Evolutionary conservation across 1,140 invertebrate species (phyloP), one percentile per base, ranked within the genome.

Genomic region (Gryon sp.): DNA sequence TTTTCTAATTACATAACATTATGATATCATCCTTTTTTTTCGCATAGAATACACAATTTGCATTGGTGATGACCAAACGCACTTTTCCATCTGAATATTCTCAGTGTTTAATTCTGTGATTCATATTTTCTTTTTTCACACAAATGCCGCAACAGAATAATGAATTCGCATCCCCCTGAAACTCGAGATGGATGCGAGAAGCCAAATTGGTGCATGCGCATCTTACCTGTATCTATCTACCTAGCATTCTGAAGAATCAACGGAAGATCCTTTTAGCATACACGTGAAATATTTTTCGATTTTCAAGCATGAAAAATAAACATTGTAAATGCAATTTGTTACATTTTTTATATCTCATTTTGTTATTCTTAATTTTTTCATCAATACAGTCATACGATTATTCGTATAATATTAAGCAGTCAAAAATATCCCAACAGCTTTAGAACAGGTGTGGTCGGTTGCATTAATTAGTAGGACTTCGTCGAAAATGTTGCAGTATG

Each of bases 81-180:
- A 24, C 5, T 57, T 43, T 28, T 22, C 20, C 24, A 32, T 36
- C 18, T 28, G 30, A 52, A 63, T 63, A 52, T 65, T 65, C 38
- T 24, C 16, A 41, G 46, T 26, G 22, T 65, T 43, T 65, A 63
- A 65, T 65, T 65, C 26, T 12, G 43, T 30, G 26, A 65, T 66
- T 53, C 40, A 46, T 24, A 32, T 50, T 43, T 57, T 50, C 14
- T 34, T 68, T 57, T 68, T 45, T 41, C 43, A 46, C 41, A 36
- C 41, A 48, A 57, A 48, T 32, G 53, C 65, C 34, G 40, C 53
- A 59, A 41, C 53, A 7, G 45, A 69, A 69, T 59, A 69, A 69
- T 69, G 65, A 69, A 69, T 59, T 69, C 32, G 45, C 65, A 69
- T 59, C 53, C 43, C 43, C 32, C 52, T 40, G 40, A 69, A 59